Conservation (phyloP, 2,797 vertebrate species). For the Champsocephalus esox region DNA sequence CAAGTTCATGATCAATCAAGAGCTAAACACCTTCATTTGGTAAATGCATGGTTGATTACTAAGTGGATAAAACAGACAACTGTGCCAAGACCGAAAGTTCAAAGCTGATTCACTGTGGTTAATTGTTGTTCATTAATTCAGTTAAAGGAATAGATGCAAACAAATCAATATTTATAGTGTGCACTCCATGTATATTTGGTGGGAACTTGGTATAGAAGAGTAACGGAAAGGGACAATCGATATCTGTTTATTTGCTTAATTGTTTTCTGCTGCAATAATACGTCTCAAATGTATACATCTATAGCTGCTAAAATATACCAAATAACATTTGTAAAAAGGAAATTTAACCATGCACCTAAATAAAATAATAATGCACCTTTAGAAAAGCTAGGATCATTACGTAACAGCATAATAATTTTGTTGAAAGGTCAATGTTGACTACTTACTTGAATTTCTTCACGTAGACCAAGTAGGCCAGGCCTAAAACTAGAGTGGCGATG, state of each 20-base stretch:
- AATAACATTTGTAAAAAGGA: background rate
- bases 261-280: background rate
- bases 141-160: background rate
- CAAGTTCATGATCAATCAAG: slow-evolving; percentile 4
- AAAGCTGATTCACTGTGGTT: background rate
- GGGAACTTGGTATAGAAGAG: background rate
- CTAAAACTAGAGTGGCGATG: slow-evolving; percentile 88
- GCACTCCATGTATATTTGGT: background rate
- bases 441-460: slow-evolving; percentile 95
- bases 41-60: background rate
- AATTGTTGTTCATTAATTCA: background rate
- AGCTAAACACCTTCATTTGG: slow-evolving; percentile 14
- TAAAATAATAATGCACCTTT: background rate
- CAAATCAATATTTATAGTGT: background rate
- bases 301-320: background rate
- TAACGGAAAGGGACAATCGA: background rate
- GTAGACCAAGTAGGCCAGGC: slow-evolving; percentile 91
- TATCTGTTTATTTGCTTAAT: background rate
- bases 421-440: background rate
- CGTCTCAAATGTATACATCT: background rate
- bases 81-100: background rate
- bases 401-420: background rate
- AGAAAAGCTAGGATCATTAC: background rate
- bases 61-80: background rate
- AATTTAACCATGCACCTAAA: background rate